Conservation (phyloP, 2,888 invertebrate genomes). For the Pachliopta kotzebuea region DNA sequence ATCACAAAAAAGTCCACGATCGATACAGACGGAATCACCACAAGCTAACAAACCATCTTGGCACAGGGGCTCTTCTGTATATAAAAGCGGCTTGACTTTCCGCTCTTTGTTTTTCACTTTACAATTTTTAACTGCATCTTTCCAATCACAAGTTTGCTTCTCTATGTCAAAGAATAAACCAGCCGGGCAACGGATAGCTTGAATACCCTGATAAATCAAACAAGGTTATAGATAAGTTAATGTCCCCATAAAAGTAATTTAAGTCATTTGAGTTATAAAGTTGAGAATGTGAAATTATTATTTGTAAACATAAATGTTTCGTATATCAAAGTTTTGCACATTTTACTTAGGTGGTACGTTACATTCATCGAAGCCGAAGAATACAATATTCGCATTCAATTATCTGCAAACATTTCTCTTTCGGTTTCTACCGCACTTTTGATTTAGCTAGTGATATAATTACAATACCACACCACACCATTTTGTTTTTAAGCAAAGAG, state of each 20-base stretch:
- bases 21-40: constrained; percentile 92
- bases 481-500: no score
- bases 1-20: constrained; percentile 95
- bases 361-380: no score
- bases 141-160: constrained; percentile 97
- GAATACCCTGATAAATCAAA: constrained; percentile 85
- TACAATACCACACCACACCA: no score
- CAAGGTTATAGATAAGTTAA: neutral
- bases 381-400: no score
- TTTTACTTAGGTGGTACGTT: no score
- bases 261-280: no score
- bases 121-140: constrained; percentile 95
- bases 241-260: neutral
- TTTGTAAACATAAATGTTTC: no score
- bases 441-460: no score
- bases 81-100: constrained; percentile 91
- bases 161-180: constrained; percentile 96
- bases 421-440: neutral
- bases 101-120: constrained; percentile 94
- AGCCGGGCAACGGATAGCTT: constrained; percentile 95
- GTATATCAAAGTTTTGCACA: no score
- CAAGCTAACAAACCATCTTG: constrained; percentile 93
- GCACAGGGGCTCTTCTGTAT: constrained; percentile 94
- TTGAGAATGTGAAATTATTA: no score
- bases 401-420: neutral